Evolutionary conservation across 2,113 vertebrate genomes (phyloP).

Genomic region (Cottus gobio): DNA sequence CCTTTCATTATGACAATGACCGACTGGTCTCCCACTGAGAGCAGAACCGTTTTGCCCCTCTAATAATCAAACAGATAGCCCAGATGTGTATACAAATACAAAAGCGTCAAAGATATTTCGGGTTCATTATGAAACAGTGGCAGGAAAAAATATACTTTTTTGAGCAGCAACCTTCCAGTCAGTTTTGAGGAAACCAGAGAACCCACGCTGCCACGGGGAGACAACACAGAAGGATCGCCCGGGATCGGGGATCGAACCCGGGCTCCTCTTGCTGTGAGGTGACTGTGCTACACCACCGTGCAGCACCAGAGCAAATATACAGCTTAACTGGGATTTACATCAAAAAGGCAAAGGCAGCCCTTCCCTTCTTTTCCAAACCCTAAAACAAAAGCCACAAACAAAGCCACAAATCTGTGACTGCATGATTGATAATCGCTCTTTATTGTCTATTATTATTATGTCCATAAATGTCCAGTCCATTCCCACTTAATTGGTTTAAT

Average conservation of each 20-base stretch:
- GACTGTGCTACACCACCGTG: too few species aligned
- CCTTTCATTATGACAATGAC: not conserved
- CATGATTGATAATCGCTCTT: conserved; percentile 1
- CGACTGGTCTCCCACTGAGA: not conserved
- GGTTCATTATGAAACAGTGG: not conserved
- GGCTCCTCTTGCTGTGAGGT: too few species aligned
- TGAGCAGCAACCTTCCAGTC: too few species aligned
- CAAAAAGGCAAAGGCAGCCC: not conserved
- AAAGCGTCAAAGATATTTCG: not conserved
- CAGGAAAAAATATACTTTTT: not conserved
- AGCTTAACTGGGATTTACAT: not conserved
- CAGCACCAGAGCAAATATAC: conserved; percentile 5
- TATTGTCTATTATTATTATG: not conserved
- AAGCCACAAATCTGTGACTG: conserved; percentile 13
- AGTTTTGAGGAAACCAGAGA: too few species aligned
- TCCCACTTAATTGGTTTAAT: not conserved
- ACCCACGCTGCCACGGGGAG: too few species aligned
- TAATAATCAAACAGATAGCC: not conserved
- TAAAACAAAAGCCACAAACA: not conserved
- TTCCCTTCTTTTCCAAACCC: not conserved
- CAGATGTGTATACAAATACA: not conserved
- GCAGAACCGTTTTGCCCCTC: not conserved
- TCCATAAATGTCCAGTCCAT: conserved; percentile 2
- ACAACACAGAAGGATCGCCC: too few species aligned
- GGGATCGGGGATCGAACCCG: too few species aligned